These are phyloP conservation scores for Eristalis arbustorum DNA, from an alignment of 2,888 invertebrate genomes.

Conservation along the genomic window DNA sequence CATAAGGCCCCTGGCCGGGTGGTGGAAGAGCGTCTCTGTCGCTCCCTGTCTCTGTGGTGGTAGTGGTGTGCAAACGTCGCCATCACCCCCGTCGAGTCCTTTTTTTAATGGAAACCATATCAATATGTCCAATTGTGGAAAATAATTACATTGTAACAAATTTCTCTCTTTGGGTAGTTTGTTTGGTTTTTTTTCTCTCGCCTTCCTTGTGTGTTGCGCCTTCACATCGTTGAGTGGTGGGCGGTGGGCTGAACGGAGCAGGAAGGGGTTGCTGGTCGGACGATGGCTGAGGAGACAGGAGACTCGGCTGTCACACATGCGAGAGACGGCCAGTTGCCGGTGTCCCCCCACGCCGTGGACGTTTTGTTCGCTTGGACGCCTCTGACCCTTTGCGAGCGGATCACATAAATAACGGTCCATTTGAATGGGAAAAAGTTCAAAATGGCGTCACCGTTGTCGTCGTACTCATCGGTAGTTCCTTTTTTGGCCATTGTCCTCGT, in stretches of 20 bases:
- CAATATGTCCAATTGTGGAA: slow-evolving; percentile 81
- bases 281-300: slow-evolving; percentile 15
- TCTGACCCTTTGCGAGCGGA: slow-evolving; percentile 52
- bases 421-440: slow-evolving; percentile 71
- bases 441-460: slow-evolving; percentile 69
- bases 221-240: neutral
- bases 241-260: neutral
- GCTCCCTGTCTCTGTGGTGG: neutral
- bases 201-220: slow-evolving; percentile 26
- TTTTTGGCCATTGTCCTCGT: slow-evolving; percentile 4
- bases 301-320: slow-evolving; percentile 32
- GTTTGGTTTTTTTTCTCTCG: slow-evolving; percentile 35
- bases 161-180: slow-evolving; percentile 74
- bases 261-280: neutral
- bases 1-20: slow-evolving; percentile 23
- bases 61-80: slow-evolving; percentile 28
- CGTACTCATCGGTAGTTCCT: slow-evolving; percentile 8
- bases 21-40: neutral
- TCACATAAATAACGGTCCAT: slow-evolving; percentile 67
- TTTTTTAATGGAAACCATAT: slow-evolving; percentile 76
- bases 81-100: slow-evolving; percentile 38
- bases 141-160: slow-evolving; percentile 81
- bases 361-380: slow-evolving; percentile 33
- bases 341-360: slow-evolving; percentile 22
- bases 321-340: slow-evolving; percentile 18